phyloP scores from a whole-genome alignment of 2,113 vertebrate genomes.

The Anoura caudifer region DNA sequence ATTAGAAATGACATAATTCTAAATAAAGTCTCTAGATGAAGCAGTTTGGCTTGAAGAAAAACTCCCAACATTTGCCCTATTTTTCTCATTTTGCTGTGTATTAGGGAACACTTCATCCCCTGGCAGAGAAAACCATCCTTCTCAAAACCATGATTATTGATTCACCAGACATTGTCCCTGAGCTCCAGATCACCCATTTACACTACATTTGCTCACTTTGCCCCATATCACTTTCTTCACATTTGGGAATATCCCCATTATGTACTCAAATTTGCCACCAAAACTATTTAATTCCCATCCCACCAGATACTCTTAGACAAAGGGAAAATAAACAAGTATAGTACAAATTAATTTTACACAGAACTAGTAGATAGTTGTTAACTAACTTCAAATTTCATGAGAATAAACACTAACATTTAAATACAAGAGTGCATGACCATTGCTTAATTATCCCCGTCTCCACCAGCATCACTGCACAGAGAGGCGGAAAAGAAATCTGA shows the following conservation, averaged over 20 bases:
- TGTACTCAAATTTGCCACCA: neutral
- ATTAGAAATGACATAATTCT: neutral
- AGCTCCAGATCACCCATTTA: neutral
- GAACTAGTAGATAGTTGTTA: neutral
- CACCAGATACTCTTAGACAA: neutral
- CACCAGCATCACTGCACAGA: neutral
- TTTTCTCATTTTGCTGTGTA: neutral
- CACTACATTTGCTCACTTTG: neutral
- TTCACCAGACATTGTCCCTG: neutral
- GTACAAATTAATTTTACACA: neutral
- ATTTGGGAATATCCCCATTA: neutral
- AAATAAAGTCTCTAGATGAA: neutral
- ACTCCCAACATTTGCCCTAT: neutral
- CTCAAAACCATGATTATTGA: neutral
- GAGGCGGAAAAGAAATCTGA: neutral
- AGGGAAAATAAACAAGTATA: neutral
- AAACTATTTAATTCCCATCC: neutral
- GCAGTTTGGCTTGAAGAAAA: conserved; percentile 5
- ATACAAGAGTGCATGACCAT: neutral
- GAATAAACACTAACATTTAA: neutral
- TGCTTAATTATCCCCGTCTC: neutral
- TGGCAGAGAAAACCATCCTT: neutral
- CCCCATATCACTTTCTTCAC: neutral
- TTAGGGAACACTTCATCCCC: neutral
- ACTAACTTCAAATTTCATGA: neutral